Percentiles rank a stretch among this genome's conserved stretches.
phyloP scores from a whole-genome alignment of 2,113 vertebrate species.

The Vimba vimba region DNA sequence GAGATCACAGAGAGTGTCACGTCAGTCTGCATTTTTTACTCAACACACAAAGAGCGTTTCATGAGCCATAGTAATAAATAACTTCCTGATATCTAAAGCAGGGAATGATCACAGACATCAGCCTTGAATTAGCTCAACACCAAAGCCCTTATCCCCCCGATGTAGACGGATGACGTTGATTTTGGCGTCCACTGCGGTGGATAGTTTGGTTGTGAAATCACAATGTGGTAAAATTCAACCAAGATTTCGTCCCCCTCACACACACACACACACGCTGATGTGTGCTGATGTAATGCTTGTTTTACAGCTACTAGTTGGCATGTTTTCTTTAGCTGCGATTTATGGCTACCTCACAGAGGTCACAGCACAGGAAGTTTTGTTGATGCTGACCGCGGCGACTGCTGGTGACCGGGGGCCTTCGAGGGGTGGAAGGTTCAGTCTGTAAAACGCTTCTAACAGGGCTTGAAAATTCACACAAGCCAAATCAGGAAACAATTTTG shows the following conservation, averaged over 20 bases:
- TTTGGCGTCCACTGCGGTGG: constrained; percentile 29
- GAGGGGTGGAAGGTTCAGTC: constrained; percentile 23
- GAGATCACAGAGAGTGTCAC: neutral
- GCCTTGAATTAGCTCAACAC: constrained; percentile 36
- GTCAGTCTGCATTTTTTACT: constrained; percentile 24
- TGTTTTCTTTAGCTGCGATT: constrained; percentile 51
- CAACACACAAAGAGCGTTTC: constrained; percentile 42
- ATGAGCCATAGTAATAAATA: constrained; percentile 17
- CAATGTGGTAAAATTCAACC: constrained; percentile 39
- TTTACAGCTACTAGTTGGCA: constrained; percentile 12
- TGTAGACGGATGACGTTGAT: constrained; percentile 21
- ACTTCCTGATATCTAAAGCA: constrained; percentile 43
- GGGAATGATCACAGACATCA: constrained; percentile 32
- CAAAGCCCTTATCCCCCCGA: constrained; percentile 38
- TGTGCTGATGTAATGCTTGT: constrained; percentile 35
- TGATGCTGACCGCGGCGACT: constrained; percentile 22
- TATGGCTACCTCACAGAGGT: constrained; percentile 25
- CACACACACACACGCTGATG: neutral
- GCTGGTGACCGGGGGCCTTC: constrained; percentile 37
- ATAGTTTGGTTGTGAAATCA: constrained; percentile 56
- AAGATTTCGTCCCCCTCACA: neutral
- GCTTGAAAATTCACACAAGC: constrained; percentile 39
- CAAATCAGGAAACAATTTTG: constrained; percentile 49
- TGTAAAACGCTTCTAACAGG: constrained; percentile 35
- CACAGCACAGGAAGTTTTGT: constrained; percentile 1